Base-by-base conservation (phyloP, 1,140 invertebrate genomes). In the Zophobas morio region DNA sequence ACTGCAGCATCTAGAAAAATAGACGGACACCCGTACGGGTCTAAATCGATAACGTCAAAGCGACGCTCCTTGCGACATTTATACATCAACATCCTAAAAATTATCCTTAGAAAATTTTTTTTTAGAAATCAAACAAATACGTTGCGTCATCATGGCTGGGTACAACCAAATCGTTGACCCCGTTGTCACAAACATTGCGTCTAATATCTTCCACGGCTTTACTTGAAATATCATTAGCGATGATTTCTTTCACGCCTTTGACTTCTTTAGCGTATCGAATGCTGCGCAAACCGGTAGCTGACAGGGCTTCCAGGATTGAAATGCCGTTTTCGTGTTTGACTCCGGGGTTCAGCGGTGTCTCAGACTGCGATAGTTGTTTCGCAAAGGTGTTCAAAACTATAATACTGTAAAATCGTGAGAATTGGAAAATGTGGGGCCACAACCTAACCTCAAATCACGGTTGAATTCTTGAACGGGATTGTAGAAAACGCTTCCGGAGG, bases 401-500 rank as follows among this genome's bases (percentile, higher is more conserved):
- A 81, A 93, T 89, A 86, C 92, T 88, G 70, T 36, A 81, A 78
- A 54, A 63, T 46, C 49, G 63, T 51, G 53, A 80, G 80, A 71
- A 78, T 54, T 51, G n/a, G 47, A 6, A 20, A 37, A 75, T 6
- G 49, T 20, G 54, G 72, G 2, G 35, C 72, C 85, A 81, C 60
- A 82, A 47, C 49, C 35, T 75, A 90, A 94, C 89, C 94, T 98
- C n/a, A 99, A 86, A 88, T 99, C 98, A 82, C 98, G 89, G 85
- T 99, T 99, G 83, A 99, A 99, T 87, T 99, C 96, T 87, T 99
- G 98, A 20, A 98, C 97, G 1, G 96, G 96, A 88, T 99, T 99
- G 84, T 99, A 99, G 87, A 99, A 99, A 0, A 99, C 96, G 85
- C 93, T 91, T 56, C 92, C 90, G 20, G 88, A 84, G 5, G 90